Evolutionary conservation across 1,140 invertebrate genomes (phyloP), one percentile per base, ranked within the genome.

Genomic region (Bombus fervidus): DNA sequence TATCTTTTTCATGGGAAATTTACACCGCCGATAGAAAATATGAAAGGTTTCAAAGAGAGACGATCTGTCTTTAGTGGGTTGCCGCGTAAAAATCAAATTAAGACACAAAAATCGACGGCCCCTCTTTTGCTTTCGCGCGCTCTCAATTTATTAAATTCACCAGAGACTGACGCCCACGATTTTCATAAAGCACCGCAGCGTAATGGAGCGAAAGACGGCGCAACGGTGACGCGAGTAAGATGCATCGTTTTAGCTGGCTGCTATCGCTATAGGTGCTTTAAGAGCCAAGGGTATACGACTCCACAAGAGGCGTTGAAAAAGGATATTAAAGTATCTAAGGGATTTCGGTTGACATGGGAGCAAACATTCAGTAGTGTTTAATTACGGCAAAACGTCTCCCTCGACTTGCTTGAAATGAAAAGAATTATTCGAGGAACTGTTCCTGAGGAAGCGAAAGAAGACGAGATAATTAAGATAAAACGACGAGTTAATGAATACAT

Each of bases 151-250:
- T 76, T 87, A 87, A 87, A 68, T 75, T 37, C 57, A 18, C 10
- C n/a, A 18, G 43, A 25, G 34, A 28, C 39, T 37, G 62, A 37
- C 80, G 81, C 28, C 59, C 31, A 68, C 62, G 76, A 85, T 81
- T 88, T 85, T 85, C 78, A 62, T 81, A 81, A 41, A 82, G 62
- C 41, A 37, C 59, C 74, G 37, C 37, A 68, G 81, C 71, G 83
- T 89, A 89, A 88, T 89, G 69, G 74, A 83, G 75, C 79, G 80
- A 53, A 76, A 73, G 87, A 53, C 74, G 74, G 74, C 78, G 57
- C 77, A 87, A 53, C 59, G 78, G 64, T 62, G 87, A 81, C 77
- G 31, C 78, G 39, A 85, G 87, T 64, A 75, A 89, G 86, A 62
- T 43, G 66, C 75, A 62, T 88, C 79, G 64, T 39, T 83, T 43